Evolutionary conservation across 92 coral and sea anemone genomes (phyloP), one percentile per base, ranked within the genome.

Genomic region (Porites cylindrica): DNA sequence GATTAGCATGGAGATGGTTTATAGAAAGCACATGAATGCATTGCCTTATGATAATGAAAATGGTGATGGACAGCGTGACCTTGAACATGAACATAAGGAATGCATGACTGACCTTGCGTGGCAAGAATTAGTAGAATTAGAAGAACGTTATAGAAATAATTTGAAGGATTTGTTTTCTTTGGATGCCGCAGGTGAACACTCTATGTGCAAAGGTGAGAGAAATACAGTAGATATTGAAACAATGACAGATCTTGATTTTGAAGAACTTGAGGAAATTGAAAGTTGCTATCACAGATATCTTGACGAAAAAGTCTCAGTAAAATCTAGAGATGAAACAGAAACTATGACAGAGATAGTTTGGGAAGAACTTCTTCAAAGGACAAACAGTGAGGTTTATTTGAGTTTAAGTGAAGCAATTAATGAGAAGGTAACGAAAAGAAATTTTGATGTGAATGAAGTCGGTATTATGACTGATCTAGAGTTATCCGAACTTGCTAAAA

Each of bases 71-170:
- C 69, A 29, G 24, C 20, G 9, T 47, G 68, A 74, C 21, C 6
- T 80, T 56, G 13, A 56, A 14, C 1, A 56, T 9, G 74, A 64
- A 50, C 88, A 91, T 64, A 76, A 76, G 58, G 66, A 80, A 71
- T 58, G 81, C 78, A 89, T 92, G 93, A 92, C 95, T 19, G 95
- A 92, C 20, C 62, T 75, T 67, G 92, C 71, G 53, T 92, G 90
- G 93, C 38, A 62, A 62, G 95, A 92, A 63, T 60, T 82, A 7
- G 63, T 3, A 65, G 71, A 92, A 38, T 80, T 92, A 18, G 95
- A 89, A 75, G 86, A 86, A 63, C 77, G 82, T 17, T 82, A 74
- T 68, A 75, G 90, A 63, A 91, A 85, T 14, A 10, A 24, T 32
- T 71, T 23, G 53, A 88, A 64, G 4, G 82, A 85, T 53, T 74